A percentile compares a stretch with the other conserved stretches of the same genome.
These are phyloP conservation scores for Rhamnusium bicolor DNA, from an alignment of 2,888 invertebrate genomes.

Conservation along the genomic window DNA sequence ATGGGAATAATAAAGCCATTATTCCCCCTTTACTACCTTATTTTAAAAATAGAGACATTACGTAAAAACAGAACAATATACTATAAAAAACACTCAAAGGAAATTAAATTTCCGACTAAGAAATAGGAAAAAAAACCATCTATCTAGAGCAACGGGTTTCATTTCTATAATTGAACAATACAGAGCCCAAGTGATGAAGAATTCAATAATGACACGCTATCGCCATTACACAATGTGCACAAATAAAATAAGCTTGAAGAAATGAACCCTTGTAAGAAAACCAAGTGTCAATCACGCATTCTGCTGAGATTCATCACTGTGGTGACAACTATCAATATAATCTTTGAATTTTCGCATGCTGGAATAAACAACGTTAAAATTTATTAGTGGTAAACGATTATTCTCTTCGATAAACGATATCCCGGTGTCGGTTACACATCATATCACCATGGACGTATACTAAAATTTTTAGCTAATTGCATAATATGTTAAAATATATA, in stretches of 20 bases:
- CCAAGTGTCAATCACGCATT: slow-evolving; percentile 37
- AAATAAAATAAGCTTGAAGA: slow-evolving; percentile 38
- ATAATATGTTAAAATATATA: no score
- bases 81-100: slow-evolving; percentile 5
- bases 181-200: background rate
- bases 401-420: background rate
- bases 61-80: background rate
- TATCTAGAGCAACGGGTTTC: background rate
- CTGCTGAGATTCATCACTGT: background rate
- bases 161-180: background rate
- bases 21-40: background rate
- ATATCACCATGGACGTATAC: background rate
- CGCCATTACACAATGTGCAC: slow-evolving; percentile 38
- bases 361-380: background rate
- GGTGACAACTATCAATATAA: background rate
- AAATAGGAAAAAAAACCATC: background rate
- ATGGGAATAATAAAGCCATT: background rate
- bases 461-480: no score
- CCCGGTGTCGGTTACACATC: background rate
- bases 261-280: slow-evolving; percentile 30
- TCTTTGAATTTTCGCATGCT: background rate
- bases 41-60: background rate
- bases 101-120: slow-evolving; percentile 17
- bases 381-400: background rate
- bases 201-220: slow-evolving; percentile 6